phyloP scores from a whole-genome alignment of 1,140 invertebrate species.

The Bilobella aurantiaca region DNA sequence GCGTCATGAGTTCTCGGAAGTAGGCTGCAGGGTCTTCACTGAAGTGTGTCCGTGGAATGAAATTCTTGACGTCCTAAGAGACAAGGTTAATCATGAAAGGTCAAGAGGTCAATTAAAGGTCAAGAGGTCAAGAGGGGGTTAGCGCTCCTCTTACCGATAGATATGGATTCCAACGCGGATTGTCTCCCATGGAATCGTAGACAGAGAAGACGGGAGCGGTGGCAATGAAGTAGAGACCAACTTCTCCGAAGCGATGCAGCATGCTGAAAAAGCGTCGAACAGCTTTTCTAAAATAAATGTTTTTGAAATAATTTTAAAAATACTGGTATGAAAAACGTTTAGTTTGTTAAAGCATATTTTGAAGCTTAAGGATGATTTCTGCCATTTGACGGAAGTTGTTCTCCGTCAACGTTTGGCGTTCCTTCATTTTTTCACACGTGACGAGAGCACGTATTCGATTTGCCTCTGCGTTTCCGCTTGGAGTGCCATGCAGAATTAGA shows the following conservation, averaged over 20 bases:
- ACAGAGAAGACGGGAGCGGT: constrained; percentile 30
- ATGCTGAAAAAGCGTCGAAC: constrained; percentile 19
- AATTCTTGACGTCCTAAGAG: constrained; percentile 48
- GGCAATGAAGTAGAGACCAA: constrained; percentile 30
- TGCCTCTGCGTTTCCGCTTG: too few species aligned
- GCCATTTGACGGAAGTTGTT: too few species aligned
- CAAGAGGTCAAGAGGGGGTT: not conserved
- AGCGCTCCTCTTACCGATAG: constrained; percentile 15
- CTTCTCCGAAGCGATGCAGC: constrained; percentile 27
- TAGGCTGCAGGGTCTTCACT: constrained; percentile 51
- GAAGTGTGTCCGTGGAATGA: constrained; percentile 55
- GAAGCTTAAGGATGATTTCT: too few species aligned
- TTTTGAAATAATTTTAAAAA: too few species aligned
- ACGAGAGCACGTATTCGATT: too few species aligned
- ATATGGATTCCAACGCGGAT: constrained; percentile 21
- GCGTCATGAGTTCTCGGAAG: constrained; percentile 50
- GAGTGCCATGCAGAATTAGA: too few species aligned
- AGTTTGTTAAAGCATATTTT: not conserved
- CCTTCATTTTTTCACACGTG: too few species aligned
- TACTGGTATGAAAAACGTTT: too few species aligned
- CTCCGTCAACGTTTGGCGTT: too few species aligned
- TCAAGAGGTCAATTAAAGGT: not conserved
- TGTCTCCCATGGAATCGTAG: constrained; percentile 29
- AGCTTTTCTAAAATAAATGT: constrained; percentile 26
- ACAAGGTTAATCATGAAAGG: not conserved